Percentiles rank a stretch among this genome's conserved stretches.
These are phyloP conservation scores for Ariolimax columbianus DNA, from an alignment of 2,888 invertebrate genomes.

Conservation along the genomic window DNA sequence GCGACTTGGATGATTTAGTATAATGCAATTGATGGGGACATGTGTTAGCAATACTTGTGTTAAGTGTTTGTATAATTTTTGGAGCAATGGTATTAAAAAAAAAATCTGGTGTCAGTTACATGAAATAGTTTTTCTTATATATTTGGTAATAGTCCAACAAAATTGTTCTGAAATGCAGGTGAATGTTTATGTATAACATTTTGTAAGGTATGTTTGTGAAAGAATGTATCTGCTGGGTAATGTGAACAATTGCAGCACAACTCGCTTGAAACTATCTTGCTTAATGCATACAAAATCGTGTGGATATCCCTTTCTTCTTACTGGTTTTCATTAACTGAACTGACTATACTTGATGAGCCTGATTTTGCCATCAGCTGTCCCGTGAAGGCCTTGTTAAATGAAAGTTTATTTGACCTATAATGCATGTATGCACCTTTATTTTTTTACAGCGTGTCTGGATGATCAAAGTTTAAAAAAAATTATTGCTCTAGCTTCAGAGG, in stretches of 20 bases:
- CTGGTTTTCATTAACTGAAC: not conserved
- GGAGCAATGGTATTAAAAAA: not conserved
- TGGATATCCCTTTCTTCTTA: not conserved
- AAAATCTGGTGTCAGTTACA: conserved; percentile 2
- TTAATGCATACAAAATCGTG: not conserved
- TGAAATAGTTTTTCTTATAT: not conserved
- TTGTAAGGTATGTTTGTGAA: not conserved
- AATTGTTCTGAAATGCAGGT: not conserved
- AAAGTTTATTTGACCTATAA: not conserved
- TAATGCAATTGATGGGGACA: too few species aligned
- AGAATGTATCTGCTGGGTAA: not conserved
- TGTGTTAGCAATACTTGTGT: too few species aligned
- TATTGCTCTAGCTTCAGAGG: conserved; percentile 40
- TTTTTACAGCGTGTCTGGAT: conserved; percentile 44
- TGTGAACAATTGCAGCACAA: not conserved
- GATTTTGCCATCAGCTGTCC: conserved; percentile 36
- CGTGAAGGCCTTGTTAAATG: conserved; percentile 2
- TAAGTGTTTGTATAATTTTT: too few species aligned
- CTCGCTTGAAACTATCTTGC: not conserved
- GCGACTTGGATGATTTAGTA: too few species aligned
- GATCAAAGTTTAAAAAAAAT: conserved; percentile 50
- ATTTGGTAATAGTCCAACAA: not conserved
- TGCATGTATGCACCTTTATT: conserved; percentile 31
- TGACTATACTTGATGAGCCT: not conserved
- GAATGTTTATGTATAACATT: not conserved